Percentiles rank a stretch among this genome's conserved stretches.
Evolutionary conservation across 1,140 invertebrate genomes (phyloP).

Genomic region (Helicorthomorpha holstii): DNA sequence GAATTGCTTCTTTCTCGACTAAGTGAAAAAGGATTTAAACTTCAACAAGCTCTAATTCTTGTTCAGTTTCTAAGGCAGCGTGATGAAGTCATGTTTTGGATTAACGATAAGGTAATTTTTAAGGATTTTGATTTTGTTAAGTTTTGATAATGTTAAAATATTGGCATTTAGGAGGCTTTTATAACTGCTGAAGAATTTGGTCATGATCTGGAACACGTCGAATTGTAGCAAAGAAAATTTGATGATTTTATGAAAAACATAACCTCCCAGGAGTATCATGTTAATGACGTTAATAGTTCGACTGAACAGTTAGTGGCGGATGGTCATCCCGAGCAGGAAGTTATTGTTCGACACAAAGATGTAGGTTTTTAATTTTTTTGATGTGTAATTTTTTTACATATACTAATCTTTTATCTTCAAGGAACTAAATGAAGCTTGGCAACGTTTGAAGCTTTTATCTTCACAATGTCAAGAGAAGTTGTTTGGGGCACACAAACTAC

Average conservation of each 20-base stretch:
- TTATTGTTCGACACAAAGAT: slow-evolving; percentile 70
- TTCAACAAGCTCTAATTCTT: slow-evolving; percentile 91
- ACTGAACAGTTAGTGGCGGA: slow-evolving; percentile 84
- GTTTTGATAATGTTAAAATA: background rate
- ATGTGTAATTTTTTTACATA: background rate
- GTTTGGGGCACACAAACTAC: slow-evolving; percentile 97
- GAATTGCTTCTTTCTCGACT: slow-evolving; percentile 77
- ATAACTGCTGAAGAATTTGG: slow-evolving; percentile 95
- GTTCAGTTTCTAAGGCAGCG: slow-evolving; percentile 94
- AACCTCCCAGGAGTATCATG: slow-evolving; percentile 91
- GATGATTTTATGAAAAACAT: slow-evolving; percentile 99
- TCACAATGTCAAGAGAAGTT: slow-evolving; percentile 85
- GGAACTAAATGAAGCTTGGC: slow-evolving; percentile 95
- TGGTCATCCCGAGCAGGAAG: slow-evolving; percentile 86
- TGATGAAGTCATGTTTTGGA: slow-evolving; percentile 99
- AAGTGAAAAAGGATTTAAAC: slow-evolving; percentile 85
- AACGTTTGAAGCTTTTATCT: slow-evolving; percentile 77
- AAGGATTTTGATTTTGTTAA: slow-evolving; percentile 2
- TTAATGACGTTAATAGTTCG: slow-evolving; percentile 85
- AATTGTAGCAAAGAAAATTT: slow-evolving; percentile 96
- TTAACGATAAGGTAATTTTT: slow-evolving; percentile 67
- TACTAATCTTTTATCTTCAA: slow-evolving; percentile 20
- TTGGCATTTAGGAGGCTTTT: slow-evolving; percentile 57
- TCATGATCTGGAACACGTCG: slow-evolving; percentile 93
- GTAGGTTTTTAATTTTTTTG: slow-evolving; percentile 24